These are phyloP conservation scores for Myotis myotis DNA, from an alignment of 2,797 vertebrate species.

Conservation along the genomic window DNA sequence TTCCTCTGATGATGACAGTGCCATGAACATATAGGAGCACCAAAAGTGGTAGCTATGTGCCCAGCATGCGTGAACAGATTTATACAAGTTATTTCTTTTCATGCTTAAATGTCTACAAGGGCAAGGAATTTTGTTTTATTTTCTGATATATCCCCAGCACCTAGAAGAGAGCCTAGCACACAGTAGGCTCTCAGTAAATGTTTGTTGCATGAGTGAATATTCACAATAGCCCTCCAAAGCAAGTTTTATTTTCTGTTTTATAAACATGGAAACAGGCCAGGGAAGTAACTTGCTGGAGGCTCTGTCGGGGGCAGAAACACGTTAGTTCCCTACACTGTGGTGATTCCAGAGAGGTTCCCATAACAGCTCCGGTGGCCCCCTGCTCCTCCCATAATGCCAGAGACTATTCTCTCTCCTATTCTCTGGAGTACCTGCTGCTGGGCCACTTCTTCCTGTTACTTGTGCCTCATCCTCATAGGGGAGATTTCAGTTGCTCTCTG, in stretches of 20 bases:
- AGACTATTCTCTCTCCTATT: accelerated
- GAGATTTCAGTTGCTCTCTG: neutral
- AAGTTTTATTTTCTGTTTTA: neutral
- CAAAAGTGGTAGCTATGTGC: accelerated
- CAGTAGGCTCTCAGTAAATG: neutral
- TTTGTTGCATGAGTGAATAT: neutral
- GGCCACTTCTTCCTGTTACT: neutral
- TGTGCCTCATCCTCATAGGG: neutral
- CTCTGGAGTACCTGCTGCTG: neutral
- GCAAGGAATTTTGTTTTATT: neutral
- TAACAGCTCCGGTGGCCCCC: neutral
- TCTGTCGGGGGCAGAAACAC: neutral
- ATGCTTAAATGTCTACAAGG: neutral
- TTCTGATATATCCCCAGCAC: neutral
- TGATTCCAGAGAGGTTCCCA: neutral
- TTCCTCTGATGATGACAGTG: neutral
- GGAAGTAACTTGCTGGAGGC: neutral
- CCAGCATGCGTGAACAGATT: accelerated
- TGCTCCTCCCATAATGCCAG: accelerated
- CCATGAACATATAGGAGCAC: accelerated
- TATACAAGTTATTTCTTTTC: neutral
- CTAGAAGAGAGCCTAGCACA: neutral
- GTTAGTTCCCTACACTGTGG: accelerated
- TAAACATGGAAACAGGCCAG: neutral
- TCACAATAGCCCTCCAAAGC: neutral